Evolutionary conservation across 2,113 vertebrate species (phyloP).

Genomic region (Sorex fumeus): DNA sequence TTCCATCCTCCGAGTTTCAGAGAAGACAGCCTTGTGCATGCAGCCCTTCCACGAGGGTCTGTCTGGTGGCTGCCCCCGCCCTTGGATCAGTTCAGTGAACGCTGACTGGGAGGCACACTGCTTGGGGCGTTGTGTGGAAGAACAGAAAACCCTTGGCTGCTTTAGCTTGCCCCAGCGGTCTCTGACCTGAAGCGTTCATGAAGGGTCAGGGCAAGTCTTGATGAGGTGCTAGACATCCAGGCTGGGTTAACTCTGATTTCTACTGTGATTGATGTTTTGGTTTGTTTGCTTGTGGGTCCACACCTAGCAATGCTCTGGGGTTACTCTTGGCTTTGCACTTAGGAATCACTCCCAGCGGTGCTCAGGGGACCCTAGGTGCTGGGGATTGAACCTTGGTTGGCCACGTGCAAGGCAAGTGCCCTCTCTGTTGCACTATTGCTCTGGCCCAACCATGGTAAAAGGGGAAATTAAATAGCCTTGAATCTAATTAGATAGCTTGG

Average conservation of each 20-base stretch:
- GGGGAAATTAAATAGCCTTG: conserved; percentile 7
- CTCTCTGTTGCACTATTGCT: too few species aligned
- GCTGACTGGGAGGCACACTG: not conserved
- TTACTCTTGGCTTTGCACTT: too few species aligned
- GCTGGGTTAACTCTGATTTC: conserved; percentile 3
- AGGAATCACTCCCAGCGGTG: too few species aligned
- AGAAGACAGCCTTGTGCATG: not conserved
- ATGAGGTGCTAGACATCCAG: not conserved
- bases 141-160: not conserved
- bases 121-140: not conserved
- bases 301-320: too few species aligned
- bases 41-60: not conserved
- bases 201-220: conserved; percentile 1
- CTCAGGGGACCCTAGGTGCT: too few species aligned
- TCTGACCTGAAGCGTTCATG: conserved; percentile 34
- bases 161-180: conserved; percentile 21
- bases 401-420: too few species aligned
- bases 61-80: not conserved
- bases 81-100: not conserved
- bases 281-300: too few species aligned
- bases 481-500: conserved; percentile 45
- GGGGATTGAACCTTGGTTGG: too few species aligned
- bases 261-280: not conserved
- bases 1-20: not conserved
- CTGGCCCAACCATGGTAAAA: not conserved